Base-by-base conservation (phyloP, 2,888 invertebrate species). In the Himalopsyche anomala region DNA sequence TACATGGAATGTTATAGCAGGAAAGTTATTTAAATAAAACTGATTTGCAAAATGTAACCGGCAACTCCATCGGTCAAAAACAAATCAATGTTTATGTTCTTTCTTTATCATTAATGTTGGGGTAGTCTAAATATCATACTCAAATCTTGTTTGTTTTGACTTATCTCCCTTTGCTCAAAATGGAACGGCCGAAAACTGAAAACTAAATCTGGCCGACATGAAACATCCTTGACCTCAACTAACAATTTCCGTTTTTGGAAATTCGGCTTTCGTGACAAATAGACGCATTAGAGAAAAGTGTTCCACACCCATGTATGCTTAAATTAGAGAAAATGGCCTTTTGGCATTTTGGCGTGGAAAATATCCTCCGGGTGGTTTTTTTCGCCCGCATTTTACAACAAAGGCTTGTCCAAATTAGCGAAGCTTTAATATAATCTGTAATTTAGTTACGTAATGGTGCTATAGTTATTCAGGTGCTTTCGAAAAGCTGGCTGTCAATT, bases 141-240 rank as follows among this genome's bases (percentile, higher is more conserved):
- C 28, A 62, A 6, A 19, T 62, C 62, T 62, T 19, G 62, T 62
- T 62, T 62, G 62, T 62, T 19, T 19, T 19, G 19, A 19, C 11
- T n/a, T 11, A 62, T 62, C 19, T 62, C 19, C 62, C n/a, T 19
- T 56, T n/a, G 9, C 19, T 2, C 19, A 62, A 62, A 62, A 19
- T 62, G 62, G 62, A 19, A 19, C 28, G 62, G 62, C 3, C 62
- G 19, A 19, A 19, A 62, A 28, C 19, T 62, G n/a, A 17, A 45
- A 19, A 17, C 56, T n/a, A 62, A 62, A 62, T 62, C 62, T 62
- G 19, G 62, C 19, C 62, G 6, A 9, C 19, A n/a, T 19, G 19
- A 62, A 62, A 62, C 62, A 62, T 62, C 62, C 62, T 62, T 62
- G 62, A 62, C 19, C 62, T 62, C 62, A 28, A 62, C 62, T 62